Conservation (phyloP, 2,113 vertebrate genomes). For the Euleptes europaea region DNA sequence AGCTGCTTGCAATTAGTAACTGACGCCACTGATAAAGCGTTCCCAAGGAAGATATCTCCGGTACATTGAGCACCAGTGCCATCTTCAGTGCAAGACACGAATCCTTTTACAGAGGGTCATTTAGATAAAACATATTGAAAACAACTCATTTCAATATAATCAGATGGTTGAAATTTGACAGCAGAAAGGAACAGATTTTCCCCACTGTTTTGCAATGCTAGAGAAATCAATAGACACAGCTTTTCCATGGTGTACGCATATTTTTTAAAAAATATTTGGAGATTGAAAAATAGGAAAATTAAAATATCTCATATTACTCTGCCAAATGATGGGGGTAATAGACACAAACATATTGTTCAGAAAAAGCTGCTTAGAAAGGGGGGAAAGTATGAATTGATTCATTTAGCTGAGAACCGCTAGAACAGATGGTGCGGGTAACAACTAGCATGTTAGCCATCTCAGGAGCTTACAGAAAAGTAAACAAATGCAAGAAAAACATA, state of each 20-base stretch:
- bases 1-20: conserved; percentile 46
- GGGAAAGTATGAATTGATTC: conserved; percentile 78
- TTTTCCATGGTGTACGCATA: conserved; percentile 75
- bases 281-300: conserved; percentile 81
- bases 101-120: conserved; percentile 60
- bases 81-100: conserved; percentile 71
- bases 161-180: conserved; percentile 80
- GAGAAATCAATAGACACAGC: conserved; percentile 79
- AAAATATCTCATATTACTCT: conserved; percentile 78
- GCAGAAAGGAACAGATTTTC: conserved; percentile 81
- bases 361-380: conserved; percentile 74
- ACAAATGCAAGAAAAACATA: conserved; percentile 77
- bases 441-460: conserved; percentile 83
- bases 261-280: conserved; percentile 78
- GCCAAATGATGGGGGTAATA: conserved; percentile 81
- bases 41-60: not conserved
- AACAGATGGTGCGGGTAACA: conserved; percentile 85
- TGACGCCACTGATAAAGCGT: not conserved
- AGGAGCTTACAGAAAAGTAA: conserved; percentile 80
- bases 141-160: conserved; percentile 79
- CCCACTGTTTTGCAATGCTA: conserved; percentile 76
- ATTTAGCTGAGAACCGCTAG: conserved; percentile 72
- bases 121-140: conserved; percentile 67
- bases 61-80: conserved; percentile 74
- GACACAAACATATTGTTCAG: conserved; percentile 83